These are phyloP conservation scores for Aulostomus chinensis DNA, from an alignment of 2,797 vertebrate species.

Conservation along the genomic window DNA sequence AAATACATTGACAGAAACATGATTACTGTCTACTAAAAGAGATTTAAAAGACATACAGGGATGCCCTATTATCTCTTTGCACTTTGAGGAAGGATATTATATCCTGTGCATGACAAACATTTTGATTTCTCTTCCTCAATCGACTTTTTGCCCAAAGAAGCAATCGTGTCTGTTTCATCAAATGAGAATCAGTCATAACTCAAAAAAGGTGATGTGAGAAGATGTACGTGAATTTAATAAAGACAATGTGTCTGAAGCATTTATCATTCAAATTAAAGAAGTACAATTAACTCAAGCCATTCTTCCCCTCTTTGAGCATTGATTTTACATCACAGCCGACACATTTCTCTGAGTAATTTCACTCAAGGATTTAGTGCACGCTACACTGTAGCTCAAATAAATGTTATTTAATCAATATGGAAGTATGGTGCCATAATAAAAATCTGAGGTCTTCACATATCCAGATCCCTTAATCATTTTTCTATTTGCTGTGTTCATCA, in stretches of 20 bases:
- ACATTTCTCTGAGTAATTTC: conserved; percentile 68
- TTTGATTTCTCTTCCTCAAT: no score
- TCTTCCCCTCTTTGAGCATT: conserved; percentile 36
- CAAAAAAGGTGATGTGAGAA: no score
- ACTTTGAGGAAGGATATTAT: no score
- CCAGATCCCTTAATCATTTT: conserved; percentile 53
- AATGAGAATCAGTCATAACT: no score
- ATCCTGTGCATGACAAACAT: no score
- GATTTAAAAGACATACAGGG: no score
- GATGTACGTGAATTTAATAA: conserved; percentile 43
- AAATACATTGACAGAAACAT: no score
- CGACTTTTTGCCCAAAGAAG: no score
- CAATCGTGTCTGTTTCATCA: no score
- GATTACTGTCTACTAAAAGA: no score
- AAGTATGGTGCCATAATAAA: conserved; percentile 67
- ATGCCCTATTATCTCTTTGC: no score
- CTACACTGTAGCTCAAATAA: conserved; percentile 71
- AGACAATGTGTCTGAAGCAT: conserved; percentile 36
- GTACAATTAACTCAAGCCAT: conserved; percentile 27
- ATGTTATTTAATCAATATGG: conserved; percentile 78
- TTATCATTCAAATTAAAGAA: conserved; percentile 52
- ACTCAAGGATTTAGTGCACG: conserved; percentile 66
- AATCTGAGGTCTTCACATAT: conserved; percentile 49
- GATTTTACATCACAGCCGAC: conserved; percentile 63
- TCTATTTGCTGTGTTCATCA: conserved; percentile 61